These are phyloP conservation scores for Netelia fuscicornis DNA, from an alignment of 2,888 invertebrate genomes.

Conservation along the genomic window DNA sequence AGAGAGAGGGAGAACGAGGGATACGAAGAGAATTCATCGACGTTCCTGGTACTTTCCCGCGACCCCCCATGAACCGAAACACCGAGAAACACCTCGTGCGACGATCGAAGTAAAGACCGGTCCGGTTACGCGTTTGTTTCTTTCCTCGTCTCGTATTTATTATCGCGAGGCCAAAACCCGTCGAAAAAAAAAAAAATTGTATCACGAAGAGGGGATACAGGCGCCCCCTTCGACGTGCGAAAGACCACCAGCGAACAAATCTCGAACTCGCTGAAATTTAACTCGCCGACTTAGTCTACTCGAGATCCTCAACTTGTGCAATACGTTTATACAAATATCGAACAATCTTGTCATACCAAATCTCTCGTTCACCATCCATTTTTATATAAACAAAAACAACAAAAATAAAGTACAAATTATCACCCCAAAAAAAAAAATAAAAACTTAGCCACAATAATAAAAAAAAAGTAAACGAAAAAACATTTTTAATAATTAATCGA, in stretches of 20 bases:
- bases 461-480: neutral
- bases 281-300: constrained; percentile 64
- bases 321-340: constrained; percentile 66
- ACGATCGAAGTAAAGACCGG: constrained; percentile 41
- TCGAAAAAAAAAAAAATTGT: constrained; percentile 9
- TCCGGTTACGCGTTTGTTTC: constrained; percentile 22
- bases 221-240: constrained; percentile 23
- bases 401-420: no score
- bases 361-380: neutral
- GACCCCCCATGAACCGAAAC: constrained; percentile 68
- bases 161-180: neutral
- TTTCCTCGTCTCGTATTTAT: constrained; percentile 32
- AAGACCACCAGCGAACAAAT: constrained; percentile 62
- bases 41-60: constrained; percentile 64
- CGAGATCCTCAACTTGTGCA: constrained; percentile 73
- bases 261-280: constrained; percentile 44
- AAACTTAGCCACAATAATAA: constrained; percentile 7
- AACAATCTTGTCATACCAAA: neutral
- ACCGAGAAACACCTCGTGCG: constrained; percentile 42
- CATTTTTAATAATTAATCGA: neutral
- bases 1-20: constrained; percentile 7
- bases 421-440: neutral
- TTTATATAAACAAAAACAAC: neutral
- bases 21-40: constrained; percentile 19
- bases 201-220: constrained; percentile 52